Conservation (phyloP, 2,888 invertebrate species). For the Lasioglossum vierecki region DNA sequence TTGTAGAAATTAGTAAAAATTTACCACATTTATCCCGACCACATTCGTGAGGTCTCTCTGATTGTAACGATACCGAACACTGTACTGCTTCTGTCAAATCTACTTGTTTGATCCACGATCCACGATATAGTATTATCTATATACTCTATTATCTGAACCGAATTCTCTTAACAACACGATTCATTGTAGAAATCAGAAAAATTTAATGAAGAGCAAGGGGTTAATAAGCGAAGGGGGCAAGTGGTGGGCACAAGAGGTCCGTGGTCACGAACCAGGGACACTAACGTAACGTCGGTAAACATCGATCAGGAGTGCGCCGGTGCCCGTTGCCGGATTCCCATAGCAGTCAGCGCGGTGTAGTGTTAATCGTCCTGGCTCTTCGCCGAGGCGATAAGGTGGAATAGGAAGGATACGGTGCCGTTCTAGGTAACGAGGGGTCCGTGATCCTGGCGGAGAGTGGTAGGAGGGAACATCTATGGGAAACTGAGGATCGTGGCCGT, state of each 20-base stretch:
- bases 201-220: background rate
- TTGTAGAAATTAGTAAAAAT: no score
- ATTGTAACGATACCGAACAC: background rate
- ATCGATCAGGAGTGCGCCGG: constrained; percentile 42
- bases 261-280: constrained; percentile 1
- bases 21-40: no score
- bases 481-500: constrained; percentile 77
- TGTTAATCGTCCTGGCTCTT: constrained; percentile 63
- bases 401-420: constrained; percentile 66
- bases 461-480: constrained; percentile 73
- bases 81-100: background rate
- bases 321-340: constrained; percentile 47
- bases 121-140: no score
- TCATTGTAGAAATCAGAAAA: no score
- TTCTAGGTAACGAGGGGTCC: constrained; percentile 68
- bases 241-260: background rate
- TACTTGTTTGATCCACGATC: background rate
- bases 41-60: background rate
- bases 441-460: constrained; percentile 62
- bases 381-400: constrained; percentile 64
- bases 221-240: background rate
- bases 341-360: constrained; percentile 48
- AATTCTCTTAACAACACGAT: background rate
- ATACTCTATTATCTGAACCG: background rate
- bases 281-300: constrained; percentile 19